Base-by-base conservation (phyloP, 2,113 vertebrate species). In the Laterallus jamaicensis region DNA sequence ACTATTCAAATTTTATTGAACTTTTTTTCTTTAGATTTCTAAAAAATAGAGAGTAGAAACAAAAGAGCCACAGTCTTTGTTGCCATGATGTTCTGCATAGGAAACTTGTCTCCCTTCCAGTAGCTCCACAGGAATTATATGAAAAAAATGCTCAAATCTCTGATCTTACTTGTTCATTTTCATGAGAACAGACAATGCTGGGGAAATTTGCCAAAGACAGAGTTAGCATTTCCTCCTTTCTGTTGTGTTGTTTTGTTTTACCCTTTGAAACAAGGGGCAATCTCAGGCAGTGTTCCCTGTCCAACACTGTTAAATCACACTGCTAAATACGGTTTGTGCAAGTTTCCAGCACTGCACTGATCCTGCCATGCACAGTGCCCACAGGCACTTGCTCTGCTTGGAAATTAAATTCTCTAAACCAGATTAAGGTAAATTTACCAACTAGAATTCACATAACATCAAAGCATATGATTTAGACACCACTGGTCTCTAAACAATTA, bases 71-170 rank as follows among this genome's bases (percentile, higher is more conserved):
- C 47, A 76, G 82, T 87, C 71, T 92, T 82, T 90, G 75, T 87
- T 88, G 82, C 49, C 78, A 32, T 54, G 32, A 40, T 87, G 67
- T 76, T 93, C 60, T 60, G 84, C 74, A 73, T 37, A 60, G 91
- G 88, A 89, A 92, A 54, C 52, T 91, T 84, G 91, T 93, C 25
- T 82, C 56, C 70, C 37, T 83, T 92, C 91, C 91, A 94, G 80
- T n/a, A 92, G 37, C 84, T 94, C 94, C 58, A 31, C 78, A 89
- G 91, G 94, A 97, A 66, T 66, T 79, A 76, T 26, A 95, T 15
- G 58, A 77, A 92, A 93, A 93, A 93, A 92, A 86, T 29, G 42
- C n/a, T 80, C 82, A 83, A n/a, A 79, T 86, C 26, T 91, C 83
- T 94, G 73, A n/a, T 82, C 62, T 82, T 87, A 49, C 52, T 47